Evolutionary conservation across 2,113 vertebrate species (phyloP), one percentile per base, ranked within the genome.

Genomic region (Corythornis madagascariensis): DNA sequence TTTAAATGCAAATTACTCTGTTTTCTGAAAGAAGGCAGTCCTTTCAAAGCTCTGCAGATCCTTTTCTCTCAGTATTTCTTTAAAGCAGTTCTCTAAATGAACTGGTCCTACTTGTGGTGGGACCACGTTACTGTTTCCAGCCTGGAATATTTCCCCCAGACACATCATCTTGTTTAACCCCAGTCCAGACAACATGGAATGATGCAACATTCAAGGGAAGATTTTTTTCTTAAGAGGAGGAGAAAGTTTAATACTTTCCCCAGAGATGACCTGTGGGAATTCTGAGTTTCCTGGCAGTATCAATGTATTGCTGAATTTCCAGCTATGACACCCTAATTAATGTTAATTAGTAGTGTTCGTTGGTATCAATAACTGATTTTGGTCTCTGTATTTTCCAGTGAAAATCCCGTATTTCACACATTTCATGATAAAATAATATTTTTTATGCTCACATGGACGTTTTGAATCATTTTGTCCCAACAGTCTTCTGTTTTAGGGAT

Each of bases 1-100:
- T 94, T 91, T 89, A 89, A 88, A 85, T 77, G 61, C 53, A 86
- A 88, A 95, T 85, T 8, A 59, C 48, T 83, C 38, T 57, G 56
- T 86, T 89, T 87, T 48, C 42, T 73, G 48, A 59, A 75, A 78
- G 69, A 79, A 82, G 42, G 43, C 22, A 60, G 57, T 78, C 1
- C 43, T 55, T 83, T 67, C 86, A 90, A 74, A 86, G 85, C 84
- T 80, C 65, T 64, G 78, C 60, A 48, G 40, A 60, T 5, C 2
- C 81, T 77, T 81, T 65, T 65, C 13, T 56, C 59, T 75, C 47
- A 9, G 31, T 78, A 7, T 79, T 89, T 67, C 73, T 66, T 90
- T 50, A 72, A 93, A 67, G n/a, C 57, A 56, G 81, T 86, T 77
- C 59, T 64, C 91, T 76, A 69, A 47, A 52, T 42, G 33, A 82